phyloP scores from a whole-genome alignment of 2,888 invertebrate genomes.

The Himalopsyche anomala region DNA sequence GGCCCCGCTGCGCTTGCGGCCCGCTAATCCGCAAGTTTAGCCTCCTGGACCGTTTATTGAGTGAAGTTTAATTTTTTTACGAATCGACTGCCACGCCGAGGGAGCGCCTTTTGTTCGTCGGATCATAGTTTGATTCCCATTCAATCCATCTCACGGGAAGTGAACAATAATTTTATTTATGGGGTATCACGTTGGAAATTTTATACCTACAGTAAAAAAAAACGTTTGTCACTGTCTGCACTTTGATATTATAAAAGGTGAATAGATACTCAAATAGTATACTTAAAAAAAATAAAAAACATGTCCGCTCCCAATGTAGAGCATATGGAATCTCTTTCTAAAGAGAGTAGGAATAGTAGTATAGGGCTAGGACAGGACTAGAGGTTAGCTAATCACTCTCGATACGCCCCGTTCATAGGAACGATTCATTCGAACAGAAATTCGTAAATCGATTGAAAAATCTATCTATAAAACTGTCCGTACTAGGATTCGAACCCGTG shows the following conservation, averaged over 20 bases:
- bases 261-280: too few species aligned
- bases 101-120: constrained; percentile 46
- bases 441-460: too few species aligned
- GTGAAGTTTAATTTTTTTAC: constrained; percentile 64
- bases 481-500: too few species aligned
- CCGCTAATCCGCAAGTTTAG: constrained; percentile 61
- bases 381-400: too few species aligned
- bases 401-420: too few species aligned
- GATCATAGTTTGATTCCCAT: constrained; percentile 41
- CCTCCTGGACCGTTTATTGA: constrained; percentile 61
- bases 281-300: too few species aligned
- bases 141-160: constrained; percentile 15
- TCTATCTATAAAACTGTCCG: too few species aligned
- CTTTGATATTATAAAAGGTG: neutral
- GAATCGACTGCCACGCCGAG: neutral
- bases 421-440: too few species aligned
- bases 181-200: neutral
- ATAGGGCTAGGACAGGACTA: too few species aligned
- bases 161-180: constrained; percentile 34
- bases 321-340: too few species aligned
- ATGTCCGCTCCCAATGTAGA: too few species aligned
- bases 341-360: too few species aligned
- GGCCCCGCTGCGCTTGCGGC: constrained; percentile 51
- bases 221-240: neutral
- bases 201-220: neutral